Evolutionary conservation across 2,888 invertebrate species (phyloP).

Genomic region (Sinopyrophorus schimmeli): DNA sequence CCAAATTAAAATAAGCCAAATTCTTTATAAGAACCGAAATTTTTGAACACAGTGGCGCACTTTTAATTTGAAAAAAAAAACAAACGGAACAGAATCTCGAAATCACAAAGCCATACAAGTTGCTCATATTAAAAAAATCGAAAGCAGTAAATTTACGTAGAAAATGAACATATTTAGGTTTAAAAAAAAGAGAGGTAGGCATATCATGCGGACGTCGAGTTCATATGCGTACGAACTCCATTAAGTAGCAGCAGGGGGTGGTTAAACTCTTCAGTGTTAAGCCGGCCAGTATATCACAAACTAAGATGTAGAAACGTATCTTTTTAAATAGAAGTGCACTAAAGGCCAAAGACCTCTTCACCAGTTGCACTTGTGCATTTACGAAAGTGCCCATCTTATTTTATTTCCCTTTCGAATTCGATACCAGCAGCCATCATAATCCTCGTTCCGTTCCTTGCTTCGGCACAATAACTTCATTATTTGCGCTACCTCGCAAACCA

Average conservation of each 20-base stretch:
- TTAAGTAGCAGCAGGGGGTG: slow-evolving; percentile 46
- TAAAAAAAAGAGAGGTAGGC: no score
- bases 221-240: slow-evolving; percentile 40
- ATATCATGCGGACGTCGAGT: slow-evolving; percentile 24
- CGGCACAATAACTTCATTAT: slow-evolving; percentile 45
- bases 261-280: slow-evolving; percentile 39
- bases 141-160: no score
- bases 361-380: slow-evolving; percentile 5
- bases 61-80: no score
- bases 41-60: no score
- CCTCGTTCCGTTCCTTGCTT: slow-evolving; percentile 42
- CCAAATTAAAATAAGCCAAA: no score
- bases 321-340: slow-evolving; percentile 21
- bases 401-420: slow-evolving; percentile 3
- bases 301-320: slow-evolving; percentile 14
- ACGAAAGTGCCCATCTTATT: neutral
- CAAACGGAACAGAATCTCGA: no score
- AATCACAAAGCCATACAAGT: no score
- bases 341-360: slow-evolving; percentile 19
- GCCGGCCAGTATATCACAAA: slow-evolving; percentile 29
- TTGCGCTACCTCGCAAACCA: slow-evolving; percentile 44
- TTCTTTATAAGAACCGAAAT: no score
- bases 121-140: no score
- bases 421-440: slow-evolving; percentile 27
- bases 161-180: no score